These are phyloP conservation scores for Fopius arisanus DNA, from an alignment of 1,140 invertebrate species.

Conservation along the genomic window DNA sequence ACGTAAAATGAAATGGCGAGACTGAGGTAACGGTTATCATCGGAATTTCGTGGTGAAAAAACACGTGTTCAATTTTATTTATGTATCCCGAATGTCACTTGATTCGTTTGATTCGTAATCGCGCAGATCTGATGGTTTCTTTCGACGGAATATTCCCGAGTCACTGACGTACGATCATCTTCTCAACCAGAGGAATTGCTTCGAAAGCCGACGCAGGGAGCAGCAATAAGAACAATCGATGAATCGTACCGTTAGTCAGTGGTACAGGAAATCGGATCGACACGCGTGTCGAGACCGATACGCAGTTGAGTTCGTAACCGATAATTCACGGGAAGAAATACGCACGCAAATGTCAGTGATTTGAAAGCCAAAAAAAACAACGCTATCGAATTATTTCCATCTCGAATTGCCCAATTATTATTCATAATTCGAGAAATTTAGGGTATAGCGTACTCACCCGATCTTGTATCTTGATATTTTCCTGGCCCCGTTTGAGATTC, in stretches of 20 bases:
- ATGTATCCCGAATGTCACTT: too few species aligned
- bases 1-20: too few species aligned
- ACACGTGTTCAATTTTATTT: too few species aligned
- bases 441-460: constrained; percentile 69
- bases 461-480: constrained; percentile 75
- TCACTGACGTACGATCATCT: too few species aligned
- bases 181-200: too few species aligned
- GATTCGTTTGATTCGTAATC: too few species aligned
- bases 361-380: background rate
- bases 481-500: constrained; percentile 75
- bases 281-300: constrained; percentile 11
- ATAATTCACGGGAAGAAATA: background rate
- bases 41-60: too few species aligned
- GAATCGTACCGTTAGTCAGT: constrained; percentile 40
- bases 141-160: too few species aligned
- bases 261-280: constrained; percentile 33
- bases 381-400: too few species aligned
- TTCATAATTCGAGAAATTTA: background rate
- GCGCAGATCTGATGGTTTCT: too few species aligned
- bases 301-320: constrained; percentile 2
- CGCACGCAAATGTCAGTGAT: background rate
- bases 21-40: too few species aligned
- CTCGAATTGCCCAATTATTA: too few species aligned
- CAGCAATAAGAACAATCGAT: constrained; percentile 31
- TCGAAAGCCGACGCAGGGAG: background rate